Evolutionary conservation across 2,797 vertebrate species (phyloP).

Genomic region (Fundulus diaphanus): DNA sequence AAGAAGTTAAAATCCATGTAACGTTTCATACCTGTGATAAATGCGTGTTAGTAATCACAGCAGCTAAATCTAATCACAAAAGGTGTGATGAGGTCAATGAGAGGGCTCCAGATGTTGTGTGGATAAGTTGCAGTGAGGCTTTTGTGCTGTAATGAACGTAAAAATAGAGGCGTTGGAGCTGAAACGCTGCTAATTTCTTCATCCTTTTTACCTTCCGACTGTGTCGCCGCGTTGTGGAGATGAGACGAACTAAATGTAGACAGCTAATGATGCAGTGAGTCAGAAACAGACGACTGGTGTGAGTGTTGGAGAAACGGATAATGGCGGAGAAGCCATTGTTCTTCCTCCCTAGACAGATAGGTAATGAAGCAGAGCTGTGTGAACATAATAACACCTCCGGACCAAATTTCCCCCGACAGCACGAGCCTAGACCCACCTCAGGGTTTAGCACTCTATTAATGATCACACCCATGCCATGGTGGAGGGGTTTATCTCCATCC

Average conservation of each 20-base stretch:
- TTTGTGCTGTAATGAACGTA: constrained; percentile 21
- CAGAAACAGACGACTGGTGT: constrained; percentile 8
- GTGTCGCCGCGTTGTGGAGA: constrained; percentile 5
- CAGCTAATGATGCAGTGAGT: constrained; percentile 53
- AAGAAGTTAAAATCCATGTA: background rate
- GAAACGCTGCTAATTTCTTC: constrained; percentile 29
- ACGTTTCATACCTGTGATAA: background rate
- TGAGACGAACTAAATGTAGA: constrained; percentile 3
- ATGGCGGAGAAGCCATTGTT: constrained; percentile 50
- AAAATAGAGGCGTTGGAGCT: constrained; percentile 30
- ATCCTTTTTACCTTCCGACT: constrained; percentile 7
- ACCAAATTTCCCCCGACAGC: constrained; percentile 58
- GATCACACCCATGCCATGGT: constrained; percentile 48
- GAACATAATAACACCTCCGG: constrained; percentile 63
- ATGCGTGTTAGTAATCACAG: background rate
- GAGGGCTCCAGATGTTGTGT: background rate
- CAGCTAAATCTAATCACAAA: constrained; percentile 9
- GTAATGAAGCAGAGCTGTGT: constrained; percentile 75
- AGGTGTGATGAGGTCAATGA: constrained; percentile 50
- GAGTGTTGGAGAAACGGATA: constrained; percentile 17
- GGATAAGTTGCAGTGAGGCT: background rate
- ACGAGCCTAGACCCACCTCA: constrained; percentile 57
- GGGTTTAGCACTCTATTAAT: constrained; percentile 64
- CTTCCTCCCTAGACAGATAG: constrained; percentile 57
- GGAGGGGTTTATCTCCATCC: constrained; percentile 42